These are phyloP conservation scores for Euzophera pinguis DNA, from an alignment of 2,888 invertebrate genomes.

Conservation along the genomic window DNA sequence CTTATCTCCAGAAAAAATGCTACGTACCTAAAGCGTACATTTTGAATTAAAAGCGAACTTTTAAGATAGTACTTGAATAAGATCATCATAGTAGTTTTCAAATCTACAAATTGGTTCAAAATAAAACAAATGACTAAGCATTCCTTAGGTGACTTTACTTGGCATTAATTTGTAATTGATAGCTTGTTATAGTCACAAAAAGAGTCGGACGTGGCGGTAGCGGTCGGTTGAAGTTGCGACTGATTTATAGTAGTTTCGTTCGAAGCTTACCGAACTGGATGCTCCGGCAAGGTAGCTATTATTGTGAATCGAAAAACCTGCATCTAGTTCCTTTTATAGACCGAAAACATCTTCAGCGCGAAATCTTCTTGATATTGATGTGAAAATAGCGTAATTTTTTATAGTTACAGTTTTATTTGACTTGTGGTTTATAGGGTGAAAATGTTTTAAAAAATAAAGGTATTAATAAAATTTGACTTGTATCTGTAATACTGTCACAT, in stretches of 20 bases:
- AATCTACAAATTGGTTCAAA: too few relatives aligned
- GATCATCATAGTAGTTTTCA: too few relatives aligned
- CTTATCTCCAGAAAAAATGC: too few relatives aligned
- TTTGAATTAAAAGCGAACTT: too few relatives aligned
- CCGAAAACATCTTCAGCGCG: background rate
- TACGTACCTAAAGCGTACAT: too few relatives aligned
- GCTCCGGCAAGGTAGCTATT: background rate
- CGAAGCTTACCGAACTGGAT: background rate
- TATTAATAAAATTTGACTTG: too few relatives aligned
- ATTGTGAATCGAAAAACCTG: constrained; percentile 2
- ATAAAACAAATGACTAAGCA: background rate
- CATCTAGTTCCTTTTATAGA: background rate
- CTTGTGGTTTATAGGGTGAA: too few relatives aligned
- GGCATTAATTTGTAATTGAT: constrained; percentile 14
- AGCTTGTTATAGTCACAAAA: constrained; percentile 13
- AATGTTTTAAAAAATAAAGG: too few relatives aligned
- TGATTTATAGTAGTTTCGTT: constrained; percentile 11
- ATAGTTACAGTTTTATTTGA: too few relatives aligned
- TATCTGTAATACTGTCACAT: too few relatives aligned
- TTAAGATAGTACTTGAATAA: too few relatives aligned
- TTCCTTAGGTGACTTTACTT: constrained; percentile 2
- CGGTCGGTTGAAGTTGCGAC: constrained; percentile 6
- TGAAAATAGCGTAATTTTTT: too few relatives aligned
- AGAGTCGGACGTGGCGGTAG: constrained; percentile 10
- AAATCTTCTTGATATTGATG: background rate